These are phyloP conservation scores for Gallirallus australis DNA, from an alignment of 2,797 vertebrate genomes.

Conservation along the genomic window DNA sequence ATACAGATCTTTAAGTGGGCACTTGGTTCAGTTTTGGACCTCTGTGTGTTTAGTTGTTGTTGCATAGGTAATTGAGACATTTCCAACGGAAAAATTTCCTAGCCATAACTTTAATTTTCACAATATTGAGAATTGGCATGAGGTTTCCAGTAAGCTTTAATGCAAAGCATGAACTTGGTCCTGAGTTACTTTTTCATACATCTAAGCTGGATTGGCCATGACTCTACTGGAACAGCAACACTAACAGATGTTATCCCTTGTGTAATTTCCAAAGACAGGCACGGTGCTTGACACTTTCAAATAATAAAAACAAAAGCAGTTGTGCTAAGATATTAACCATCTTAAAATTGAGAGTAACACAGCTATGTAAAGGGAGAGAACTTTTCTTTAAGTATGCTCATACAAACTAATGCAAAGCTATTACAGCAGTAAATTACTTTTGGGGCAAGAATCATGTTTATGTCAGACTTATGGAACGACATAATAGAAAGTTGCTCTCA, in stretches of 20 bases:
- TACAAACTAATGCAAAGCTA: neutral
- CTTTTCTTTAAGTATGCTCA: neutral
- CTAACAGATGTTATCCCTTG: conserved; percentile 65
- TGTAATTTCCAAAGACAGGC: conserved; percentile 33
- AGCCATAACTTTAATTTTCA: neutral
- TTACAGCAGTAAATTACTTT: neutral
- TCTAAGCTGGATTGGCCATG: conserved; percentile 12
- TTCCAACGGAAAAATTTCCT: neutral
- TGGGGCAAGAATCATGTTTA: neutral
- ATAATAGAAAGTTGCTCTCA: neutral
- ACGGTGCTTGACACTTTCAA: conserved; percentile 23
- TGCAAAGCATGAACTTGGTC: neutral
- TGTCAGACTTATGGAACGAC: neutral
- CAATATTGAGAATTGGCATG: neutral
- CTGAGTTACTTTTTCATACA: neutral
- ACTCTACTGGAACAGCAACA: conserved; percentile 28
- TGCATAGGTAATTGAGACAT: neutral
- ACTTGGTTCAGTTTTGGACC: neutral
- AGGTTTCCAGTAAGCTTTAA: neutral
- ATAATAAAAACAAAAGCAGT: conserved; percentile 19
- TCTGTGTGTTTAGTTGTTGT: neutral
- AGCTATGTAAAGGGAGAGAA: neutral
- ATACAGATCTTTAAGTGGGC: neutral
- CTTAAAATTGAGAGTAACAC: neutral
- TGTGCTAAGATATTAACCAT: neutral